Evolutionary conservation across 2,888 invertebrate genomes (phyloP), one percentile per base, ranked within the genome.

Genomic region (Tanytarsus gracilentus): DNA sequence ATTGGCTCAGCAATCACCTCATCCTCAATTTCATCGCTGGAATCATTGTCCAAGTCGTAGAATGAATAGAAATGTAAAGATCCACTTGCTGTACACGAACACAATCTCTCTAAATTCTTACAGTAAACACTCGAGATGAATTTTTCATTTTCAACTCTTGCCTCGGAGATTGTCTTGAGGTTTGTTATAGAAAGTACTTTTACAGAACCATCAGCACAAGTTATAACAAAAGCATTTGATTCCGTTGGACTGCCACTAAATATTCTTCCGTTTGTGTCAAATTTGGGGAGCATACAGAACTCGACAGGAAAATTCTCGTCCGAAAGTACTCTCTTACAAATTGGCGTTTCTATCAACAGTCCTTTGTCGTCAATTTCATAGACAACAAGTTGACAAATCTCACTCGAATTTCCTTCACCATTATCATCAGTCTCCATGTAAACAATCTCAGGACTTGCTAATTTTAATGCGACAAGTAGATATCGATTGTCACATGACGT

Each of bases 81-180:
- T 4, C 93, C 93, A 59, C 82, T 80, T 65, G 81, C 82, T 0
- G 92, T 90, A 44, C 88, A 86, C 2, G 85, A 88, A 71, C 93
- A 93, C 27, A 94, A 76, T 51, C 91, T 79, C 68, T 94, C 93
- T 62, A 93, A 80, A 75, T 91, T 90, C 62, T 88, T 86, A 71
- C 93, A 93, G 71, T 88, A 93, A 0, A 86, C 85, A 2, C 86
- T 86, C 0, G 91, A 88, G 11, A 88, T 81, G 68, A 92, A 91
- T 67, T 81, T 83, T 48, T 83, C 81, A 36, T 80, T 79, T 1
- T 84, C 82, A 33, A 85, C 79, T 64, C 79, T 78, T 26, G 86
- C 85, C 63, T 82, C 80, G 1, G 85, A 83, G 5, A 86, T 72
- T 4, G 81, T 78, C 64, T 79, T 81, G 64, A 92, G 79, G 55